phyloP scores from a whole-genome alignment of 2,888 invertebrate genomes.

The Drosophila picticornis region DNA sequence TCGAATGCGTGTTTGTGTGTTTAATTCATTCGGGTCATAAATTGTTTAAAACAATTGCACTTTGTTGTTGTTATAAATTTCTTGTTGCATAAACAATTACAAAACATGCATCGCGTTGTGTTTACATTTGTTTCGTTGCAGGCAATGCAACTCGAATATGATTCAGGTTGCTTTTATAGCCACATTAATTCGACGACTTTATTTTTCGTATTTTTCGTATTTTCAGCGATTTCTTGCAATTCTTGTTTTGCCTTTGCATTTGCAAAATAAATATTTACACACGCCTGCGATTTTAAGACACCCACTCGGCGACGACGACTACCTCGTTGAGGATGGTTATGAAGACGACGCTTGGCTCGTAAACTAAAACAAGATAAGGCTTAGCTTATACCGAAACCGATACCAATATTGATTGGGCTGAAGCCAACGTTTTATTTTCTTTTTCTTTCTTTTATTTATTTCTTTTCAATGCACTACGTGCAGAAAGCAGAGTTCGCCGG shows the following conservation, averaged over 20 bases:
- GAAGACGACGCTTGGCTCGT: constrained; percentile 33
- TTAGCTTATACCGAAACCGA: constrained; percentile 10
- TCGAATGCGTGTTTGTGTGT: background rate
- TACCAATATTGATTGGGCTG: constrained; percentile 13
- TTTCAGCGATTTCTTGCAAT: constrained; percentile 11
- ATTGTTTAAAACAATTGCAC: constrained; percentile 64
- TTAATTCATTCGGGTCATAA: constrained; percentile 42
- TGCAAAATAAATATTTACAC: constrained; percentile 57
- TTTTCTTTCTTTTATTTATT: background rate
- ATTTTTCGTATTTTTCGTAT: constrained; percentile 47
- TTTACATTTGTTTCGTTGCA: constrained; percentile 49
- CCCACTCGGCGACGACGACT: constrained; percentile 52
- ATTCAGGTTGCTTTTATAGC: constrained; percentile 41
- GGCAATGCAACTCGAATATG: constrained; percentile 29
- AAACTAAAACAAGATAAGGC: constrained; percentile 44
- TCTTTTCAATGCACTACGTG: constrained; percentile 1
- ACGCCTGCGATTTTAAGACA: constrained; percentile 40
- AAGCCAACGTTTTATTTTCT: constrained; percentile 25
- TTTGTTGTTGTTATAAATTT: constrained; percentile 27
- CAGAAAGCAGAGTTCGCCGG: constrained; percentile 30
- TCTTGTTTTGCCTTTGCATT: constrained; percentile 12
- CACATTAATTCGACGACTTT: constrained; percentile 62
- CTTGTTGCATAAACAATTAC: constrained; percentile 70
- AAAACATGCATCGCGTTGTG: constrained; percentile 52
- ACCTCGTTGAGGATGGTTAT: constrained; percentile 34